These are phyloP conservation scores for Recurvirostra avosetta DNA, from an alignment of 2,113 vertebrate genomes.

Conservation along the genomic window DNA sequence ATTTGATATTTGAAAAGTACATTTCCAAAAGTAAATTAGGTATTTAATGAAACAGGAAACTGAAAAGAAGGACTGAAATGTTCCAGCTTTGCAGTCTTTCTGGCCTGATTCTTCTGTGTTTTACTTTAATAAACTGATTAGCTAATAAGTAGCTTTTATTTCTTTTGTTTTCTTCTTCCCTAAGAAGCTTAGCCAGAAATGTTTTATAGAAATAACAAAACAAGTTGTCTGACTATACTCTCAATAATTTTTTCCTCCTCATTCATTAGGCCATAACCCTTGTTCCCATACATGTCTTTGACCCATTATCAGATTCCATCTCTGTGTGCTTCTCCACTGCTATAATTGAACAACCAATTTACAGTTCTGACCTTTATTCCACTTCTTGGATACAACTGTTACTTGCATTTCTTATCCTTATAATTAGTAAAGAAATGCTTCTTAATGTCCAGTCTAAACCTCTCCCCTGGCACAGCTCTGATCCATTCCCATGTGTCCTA, in stretches of 20 bases:
- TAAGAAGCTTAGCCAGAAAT: not conserved
- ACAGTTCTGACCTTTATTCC: not conserved
- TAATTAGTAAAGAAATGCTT: not conserved
- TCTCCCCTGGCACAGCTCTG: not conserved
- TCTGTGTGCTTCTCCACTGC: not conserved
- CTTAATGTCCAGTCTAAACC: not conserved
- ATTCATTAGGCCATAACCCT: not conserved
- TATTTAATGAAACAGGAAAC: not conserved
- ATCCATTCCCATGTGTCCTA: not conserved
- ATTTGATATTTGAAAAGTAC: not conserved
- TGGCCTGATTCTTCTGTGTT: not conserved
- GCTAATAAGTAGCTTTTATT: not conserved
- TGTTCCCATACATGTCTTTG: not conserved
- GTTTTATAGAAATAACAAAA: not conserved
- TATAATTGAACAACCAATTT: not conserved
- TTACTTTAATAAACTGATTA: not conserved
- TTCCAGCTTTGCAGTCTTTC: not conserved
- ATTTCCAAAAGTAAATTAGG: not conserved
- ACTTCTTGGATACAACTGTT: not conserved
- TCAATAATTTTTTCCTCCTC: not conserved
- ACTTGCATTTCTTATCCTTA: not conserved
- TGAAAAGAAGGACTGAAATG: not conserved
- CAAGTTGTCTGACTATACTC: not conserved
- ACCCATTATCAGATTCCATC: not conserved
- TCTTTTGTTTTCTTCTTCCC: not conserved